A percentile compares a stretch with the other conserved stretches of the same genome.
Conservation (phyloP, 2,113 vertebrate genomes). For the Marmota monax region DNA sequence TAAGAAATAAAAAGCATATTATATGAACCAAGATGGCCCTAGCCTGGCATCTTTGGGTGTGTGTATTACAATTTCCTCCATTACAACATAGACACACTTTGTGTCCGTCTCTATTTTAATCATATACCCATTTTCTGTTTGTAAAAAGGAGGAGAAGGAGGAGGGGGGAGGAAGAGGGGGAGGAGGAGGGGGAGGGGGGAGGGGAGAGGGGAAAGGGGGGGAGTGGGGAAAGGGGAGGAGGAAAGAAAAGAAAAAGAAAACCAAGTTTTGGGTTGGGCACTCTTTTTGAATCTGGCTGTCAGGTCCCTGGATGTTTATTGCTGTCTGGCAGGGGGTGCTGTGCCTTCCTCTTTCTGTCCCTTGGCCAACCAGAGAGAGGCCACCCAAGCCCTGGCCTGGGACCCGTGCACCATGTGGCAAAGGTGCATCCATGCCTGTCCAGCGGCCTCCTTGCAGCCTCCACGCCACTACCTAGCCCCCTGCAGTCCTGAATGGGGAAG, state of each 20-base stretch:
- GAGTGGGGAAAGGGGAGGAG: too few species aligned
- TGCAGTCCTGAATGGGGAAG: too few species aligned
- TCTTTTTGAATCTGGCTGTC: not conserved
- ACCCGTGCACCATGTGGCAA: fast-evolving
- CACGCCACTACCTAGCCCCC: too few species aligned
- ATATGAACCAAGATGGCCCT: not conserved
- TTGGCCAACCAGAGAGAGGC: not conserved
- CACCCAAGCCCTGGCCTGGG: fast-evolving
- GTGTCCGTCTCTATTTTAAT: not conserved
- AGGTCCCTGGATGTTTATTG: not conserved
- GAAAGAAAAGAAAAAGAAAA: too few species aligned
- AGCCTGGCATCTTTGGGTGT: not conserved
- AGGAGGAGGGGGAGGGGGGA: not conserved
- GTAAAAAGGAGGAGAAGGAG: too few species aligned
- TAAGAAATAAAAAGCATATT: not conserved
- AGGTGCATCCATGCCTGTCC: not conserved
- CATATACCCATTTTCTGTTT: too few species aligned
- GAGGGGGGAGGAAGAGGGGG: too few species aligned
- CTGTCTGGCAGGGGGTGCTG: fast-evolving
- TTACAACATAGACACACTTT: not conserved
- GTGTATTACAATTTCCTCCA: not conserved
- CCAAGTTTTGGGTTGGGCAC: too few species aligned
- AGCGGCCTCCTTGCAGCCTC: fast-evolving
- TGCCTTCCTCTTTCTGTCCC: not conserved
- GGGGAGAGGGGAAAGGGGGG: not conserved